These are phyloP conservation scores for Yponomeuta plumbellus DNA, from an alignment of 2,888 invertebrate species.

Conservation along the genomic window DNA sequence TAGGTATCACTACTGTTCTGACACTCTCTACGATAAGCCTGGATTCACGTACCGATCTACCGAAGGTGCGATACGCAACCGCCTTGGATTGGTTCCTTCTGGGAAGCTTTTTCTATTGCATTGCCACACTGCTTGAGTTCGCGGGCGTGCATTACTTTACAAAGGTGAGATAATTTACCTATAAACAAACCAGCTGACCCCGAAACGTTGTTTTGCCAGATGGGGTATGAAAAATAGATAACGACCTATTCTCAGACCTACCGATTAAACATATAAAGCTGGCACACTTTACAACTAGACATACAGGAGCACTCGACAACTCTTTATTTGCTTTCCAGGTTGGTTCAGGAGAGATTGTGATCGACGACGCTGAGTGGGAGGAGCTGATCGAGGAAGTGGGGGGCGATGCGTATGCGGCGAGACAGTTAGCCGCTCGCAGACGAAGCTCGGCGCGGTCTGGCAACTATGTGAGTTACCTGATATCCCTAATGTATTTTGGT, in stretches of 20 bases:
- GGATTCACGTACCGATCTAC: conserved; percentile 92
- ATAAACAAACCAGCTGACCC: too few species aligned
- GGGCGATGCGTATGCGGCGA: conserved; percentile 66
- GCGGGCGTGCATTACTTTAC: conserved; percentile 98
- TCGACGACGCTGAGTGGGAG: conserved; percentile 90
- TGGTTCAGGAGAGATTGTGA: conserved; percentile 89
- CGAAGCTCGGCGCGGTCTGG: conserved; percentile 58
- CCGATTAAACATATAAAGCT: too few species aligned
- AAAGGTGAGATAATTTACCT: conserved; percentile 77
- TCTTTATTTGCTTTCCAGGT: conserved; percentile 59
- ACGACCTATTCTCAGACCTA: too few species aligned
- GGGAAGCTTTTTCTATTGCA: conserved; percentile 95
- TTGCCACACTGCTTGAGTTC: conserved; percentile 94
- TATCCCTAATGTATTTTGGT: too few species aligned
- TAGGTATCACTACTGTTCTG: conserved; percentile 95
- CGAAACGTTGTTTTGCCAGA: too few species aligned
- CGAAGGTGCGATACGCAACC: conserved; percentile 95
- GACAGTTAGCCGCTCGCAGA: conserved; percentile 63
- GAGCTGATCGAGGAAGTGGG: conserved; percentile 81
- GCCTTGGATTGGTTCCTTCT: conserved; percentile 95
- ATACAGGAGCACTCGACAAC: too few species aligned
- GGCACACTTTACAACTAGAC: too few species aligned
- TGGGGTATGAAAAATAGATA: too few species aligned
- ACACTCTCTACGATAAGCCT: conserved; percentile 94
- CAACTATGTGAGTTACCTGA: conserved; percentile 45